A percentile compares a stretch with the other conserved stretches of the same genome.
phyloP scores from a whole-genome alignment of 2,797 vertebrate genomes.

The Melopsittacus undulatus region DNA sequence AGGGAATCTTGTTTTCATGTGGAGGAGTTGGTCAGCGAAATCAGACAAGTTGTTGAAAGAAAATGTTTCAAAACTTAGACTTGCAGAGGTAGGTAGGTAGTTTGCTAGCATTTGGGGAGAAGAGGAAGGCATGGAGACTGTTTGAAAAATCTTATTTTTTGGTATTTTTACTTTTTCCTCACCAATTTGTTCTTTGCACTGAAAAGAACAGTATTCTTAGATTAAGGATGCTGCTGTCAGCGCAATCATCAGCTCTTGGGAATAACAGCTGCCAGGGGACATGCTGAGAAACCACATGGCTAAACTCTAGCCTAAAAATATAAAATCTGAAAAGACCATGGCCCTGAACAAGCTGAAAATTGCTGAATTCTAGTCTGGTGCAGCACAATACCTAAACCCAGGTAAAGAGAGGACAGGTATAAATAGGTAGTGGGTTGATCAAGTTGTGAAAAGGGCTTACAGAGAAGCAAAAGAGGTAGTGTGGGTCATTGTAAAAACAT shows the following conservation, averaged over 20 bases:
- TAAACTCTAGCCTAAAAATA: background rate
- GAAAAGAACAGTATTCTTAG: background rate
- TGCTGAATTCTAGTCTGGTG: background rate
- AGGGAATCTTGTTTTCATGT: background rate
- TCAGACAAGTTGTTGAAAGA: background rate
- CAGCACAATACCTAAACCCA: background rate
- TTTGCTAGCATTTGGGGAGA: background rate
- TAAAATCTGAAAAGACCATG: background rate
- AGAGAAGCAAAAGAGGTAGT: background rate
- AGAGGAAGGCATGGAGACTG: background rate
- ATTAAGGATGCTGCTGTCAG: background rate
- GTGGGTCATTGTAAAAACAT: background rate
- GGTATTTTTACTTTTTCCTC: background rate
- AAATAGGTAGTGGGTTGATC: background rate
- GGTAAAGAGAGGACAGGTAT: background rate
- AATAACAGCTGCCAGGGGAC: background rate
- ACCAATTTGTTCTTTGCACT: background rate
- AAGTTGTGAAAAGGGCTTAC: background rate
- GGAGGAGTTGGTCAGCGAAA: background rate
- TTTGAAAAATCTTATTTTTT: background rate
- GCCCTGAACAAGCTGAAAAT: background rate
- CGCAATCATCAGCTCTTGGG: background rate
- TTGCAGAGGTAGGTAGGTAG: background rate
- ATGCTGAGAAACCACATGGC: background rate
- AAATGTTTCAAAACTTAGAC: background rate